A percentile compares a stretch with the other conserved stretches of the same genome.
These are phyloP conservation scores for Melikaiella ostensackeni DNA, from an alignment of 2,888 invertebrate genomes.

Conservation along the genomic window DNA sequence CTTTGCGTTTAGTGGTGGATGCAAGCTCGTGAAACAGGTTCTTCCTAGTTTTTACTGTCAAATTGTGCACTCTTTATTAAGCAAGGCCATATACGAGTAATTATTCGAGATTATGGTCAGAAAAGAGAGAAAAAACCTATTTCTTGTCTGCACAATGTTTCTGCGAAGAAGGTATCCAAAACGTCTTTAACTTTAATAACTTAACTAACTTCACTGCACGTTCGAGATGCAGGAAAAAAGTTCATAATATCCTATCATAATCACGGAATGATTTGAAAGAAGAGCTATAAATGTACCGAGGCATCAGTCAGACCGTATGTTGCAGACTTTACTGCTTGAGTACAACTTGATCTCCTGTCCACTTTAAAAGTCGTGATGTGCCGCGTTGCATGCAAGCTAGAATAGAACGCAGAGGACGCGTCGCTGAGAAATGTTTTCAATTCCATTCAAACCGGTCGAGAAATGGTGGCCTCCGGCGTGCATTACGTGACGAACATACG, in stretches of 20 bases:
- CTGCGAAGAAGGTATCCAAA: neutral
- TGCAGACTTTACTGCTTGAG: slow-evolving; percentile 47
- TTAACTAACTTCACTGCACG: slow-evolving; percentile 17
- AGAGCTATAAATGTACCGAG: slow-evolving; percentile 54
- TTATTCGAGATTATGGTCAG: slow-evolving; percentile 57
- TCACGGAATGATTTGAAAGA: slow-evolving; percentile 26
- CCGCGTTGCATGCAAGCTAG: slow-evolving; percentile 23
- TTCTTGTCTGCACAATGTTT: neutral
- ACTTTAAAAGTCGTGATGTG: slow-evolving; percentile 54
- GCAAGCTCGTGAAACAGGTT: slow-evolving; percentile 13
- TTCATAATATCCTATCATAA: neutral
- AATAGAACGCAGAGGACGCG: slow-evolving; percentile 43
- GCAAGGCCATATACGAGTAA: slow-evolving; percentile 64
- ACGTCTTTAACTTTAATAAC: slow-evolving; percentile 22
- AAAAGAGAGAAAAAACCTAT: neutral
- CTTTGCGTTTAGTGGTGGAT: neutral
- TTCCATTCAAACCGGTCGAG: slow-evolving; percentile 72
- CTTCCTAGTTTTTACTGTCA: slow-evolving; percentile 21
- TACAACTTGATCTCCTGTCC: slow-evolving; percentile 51
- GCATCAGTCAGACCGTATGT: slow-evolving; percentile 54
- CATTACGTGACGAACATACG: slow-evolving; percentile 74
- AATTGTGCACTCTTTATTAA: slow-evolving; percentile 58
- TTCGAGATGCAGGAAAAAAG: neutral
- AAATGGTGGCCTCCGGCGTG: slow-evolving; percentile 61
- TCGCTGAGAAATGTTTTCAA: slow-evolving; percentile 75